phyloP scores from a whole-genome alignment of 2,797 vertebrate species.

The Glyptemys insculpta region DNA sequence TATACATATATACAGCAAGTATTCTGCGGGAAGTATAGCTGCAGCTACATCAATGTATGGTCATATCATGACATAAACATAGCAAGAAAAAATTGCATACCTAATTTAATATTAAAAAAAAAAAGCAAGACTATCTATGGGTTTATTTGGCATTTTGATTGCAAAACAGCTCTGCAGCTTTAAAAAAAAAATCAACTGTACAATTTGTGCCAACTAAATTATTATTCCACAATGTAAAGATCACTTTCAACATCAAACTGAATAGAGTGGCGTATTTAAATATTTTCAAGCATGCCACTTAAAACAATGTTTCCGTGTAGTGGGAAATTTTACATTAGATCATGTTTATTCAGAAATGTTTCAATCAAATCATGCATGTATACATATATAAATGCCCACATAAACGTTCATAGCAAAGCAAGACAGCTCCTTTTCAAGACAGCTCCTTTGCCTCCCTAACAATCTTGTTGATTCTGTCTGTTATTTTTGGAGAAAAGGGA shows the following conservation, averaged over 20 bases:
- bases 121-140: slow-evolving; percentile 20
- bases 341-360: slow-evolving; percentile 48
- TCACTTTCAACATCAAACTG: background rate
- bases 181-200: background rate
- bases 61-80: background rate
- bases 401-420: background rate
- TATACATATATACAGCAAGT: background rate
- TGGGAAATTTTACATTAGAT: slow-evolving; percentile 35
- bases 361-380: slow-evolving; percentile 1
- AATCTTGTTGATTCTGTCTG: slow-evolving; percentile 18
- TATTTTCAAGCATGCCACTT: background rate
- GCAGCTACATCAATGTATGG: slow-evolving; percentile 29
- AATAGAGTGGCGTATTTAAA: background rate
- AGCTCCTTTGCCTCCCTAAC: slow-evolving; percentile 24
- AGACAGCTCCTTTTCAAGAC: slow-evolving; percentile 14
- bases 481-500: slow-evolving; percentile 65
- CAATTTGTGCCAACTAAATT: fast-evolving
- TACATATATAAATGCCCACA: too few species aligned
- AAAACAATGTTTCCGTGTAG: slow-evolving; percentile 15
- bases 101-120: slow-evolving; percentile 34
- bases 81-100: slow-evolving; percentile 37
- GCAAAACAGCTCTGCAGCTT: slow-evolving; percentile 26
- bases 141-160: slow-evolving; percentile 43
- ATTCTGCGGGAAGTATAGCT: background rate
- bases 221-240: background rate